Evolutionary conservation across 2,888 invertebrate species (phyloP).

Genomic region (Acanthacorydalis orientalis): DNA sequence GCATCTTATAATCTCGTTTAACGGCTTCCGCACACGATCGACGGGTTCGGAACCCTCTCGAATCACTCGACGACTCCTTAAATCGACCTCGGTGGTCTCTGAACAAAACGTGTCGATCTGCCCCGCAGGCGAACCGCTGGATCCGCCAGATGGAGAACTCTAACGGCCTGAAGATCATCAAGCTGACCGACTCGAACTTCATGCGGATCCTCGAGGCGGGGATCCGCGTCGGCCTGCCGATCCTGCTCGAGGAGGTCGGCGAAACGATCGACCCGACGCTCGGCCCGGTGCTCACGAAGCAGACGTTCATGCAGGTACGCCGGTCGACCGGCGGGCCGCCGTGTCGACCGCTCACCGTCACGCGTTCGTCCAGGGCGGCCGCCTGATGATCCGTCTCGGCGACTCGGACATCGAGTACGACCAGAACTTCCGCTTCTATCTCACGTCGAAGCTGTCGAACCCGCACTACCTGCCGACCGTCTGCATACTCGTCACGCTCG

Average conservation of each 20-base stretch:
- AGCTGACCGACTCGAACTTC: slow-evolving; percentile 59
- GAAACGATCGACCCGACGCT: slow-evolving; percentile 78
- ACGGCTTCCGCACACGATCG: too few species aligned
- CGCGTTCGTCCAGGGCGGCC: slow-evolving; percentile 58
- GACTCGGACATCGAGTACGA: slow-evolving; percentile 86
- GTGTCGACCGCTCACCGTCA: too few species aligned
- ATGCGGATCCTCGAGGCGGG: slow-evolving; percentile 65
- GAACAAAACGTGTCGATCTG: too few species aligned
- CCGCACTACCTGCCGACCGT: slow-evolving; percentile 89
- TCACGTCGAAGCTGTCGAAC: slow-evolving; percentile 83
- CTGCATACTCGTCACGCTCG: slow-evolving; percentile 80
- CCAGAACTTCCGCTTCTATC: slow-evolving; percentile 66
- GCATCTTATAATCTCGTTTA: too few species aligned
- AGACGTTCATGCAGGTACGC: slow-evolving; percentile 56
- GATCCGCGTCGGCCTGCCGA: slow-evolving; percentile 69
- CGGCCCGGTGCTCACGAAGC: slow-evolving; percentile 64
- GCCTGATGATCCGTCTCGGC: slow-evolving; percentile 66
- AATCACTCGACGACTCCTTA: too few species aligned
- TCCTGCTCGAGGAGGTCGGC: slow-evolving; percentile 75
- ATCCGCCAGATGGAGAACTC: slow-evolving; percentile 71
- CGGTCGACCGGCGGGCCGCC: too few species aligned
- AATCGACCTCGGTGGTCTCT: too few species aligned
- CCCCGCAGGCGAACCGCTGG: slow-evolving; percentile 74
- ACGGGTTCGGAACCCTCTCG: too few species aligned
- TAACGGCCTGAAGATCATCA: slow-evolving; percentile 58